These are phyloP conservation scores for Lamellibrachia satsuma DNA, from an alignment of 2,888 invertebrate genomes.

Conservation along the genomic window DNA sequence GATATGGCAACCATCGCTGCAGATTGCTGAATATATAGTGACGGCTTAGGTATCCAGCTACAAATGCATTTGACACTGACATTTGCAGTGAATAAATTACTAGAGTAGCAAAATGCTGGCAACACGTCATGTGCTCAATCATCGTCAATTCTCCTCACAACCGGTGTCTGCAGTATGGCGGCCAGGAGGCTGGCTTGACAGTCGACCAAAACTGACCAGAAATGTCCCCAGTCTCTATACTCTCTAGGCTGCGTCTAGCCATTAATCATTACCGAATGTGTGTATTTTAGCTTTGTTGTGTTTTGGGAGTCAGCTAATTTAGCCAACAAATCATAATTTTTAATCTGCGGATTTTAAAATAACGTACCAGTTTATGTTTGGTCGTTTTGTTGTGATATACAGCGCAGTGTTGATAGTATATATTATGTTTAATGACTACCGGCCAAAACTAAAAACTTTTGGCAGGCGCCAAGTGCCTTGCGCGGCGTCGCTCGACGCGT, in stretches of 20 bases:
- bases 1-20: background rate
- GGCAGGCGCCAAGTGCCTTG: background rate
- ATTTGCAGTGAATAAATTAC: background rate
- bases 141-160: background rate
- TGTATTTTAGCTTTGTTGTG: too few species aligned
- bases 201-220: background rate
- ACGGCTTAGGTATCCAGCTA: background rate
- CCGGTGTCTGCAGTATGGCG: background rate
- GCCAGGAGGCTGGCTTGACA: background rate
- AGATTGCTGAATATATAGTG: background rate
- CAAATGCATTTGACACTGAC: background rate
- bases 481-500: background rate
- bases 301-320: too few species aligned
- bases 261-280: too few species aligned
- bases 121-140: background rate
- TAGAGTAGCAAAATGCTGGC: background rate
- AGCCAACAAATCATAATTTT: too few species aligned
- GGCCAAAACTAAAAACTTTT: background rate
- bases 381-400: background rate
- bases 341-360: too few species aligned
- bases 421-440: background rate
- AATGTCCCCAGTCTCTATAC: too few species aligned
- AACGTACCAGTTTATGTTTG: background rate
- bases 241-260: too few species aligned
- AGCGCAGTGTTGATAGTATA: background rate